Conservation (phyloP, 2,113 vertebrate species). For the Cygnus buccinator region DNA sequence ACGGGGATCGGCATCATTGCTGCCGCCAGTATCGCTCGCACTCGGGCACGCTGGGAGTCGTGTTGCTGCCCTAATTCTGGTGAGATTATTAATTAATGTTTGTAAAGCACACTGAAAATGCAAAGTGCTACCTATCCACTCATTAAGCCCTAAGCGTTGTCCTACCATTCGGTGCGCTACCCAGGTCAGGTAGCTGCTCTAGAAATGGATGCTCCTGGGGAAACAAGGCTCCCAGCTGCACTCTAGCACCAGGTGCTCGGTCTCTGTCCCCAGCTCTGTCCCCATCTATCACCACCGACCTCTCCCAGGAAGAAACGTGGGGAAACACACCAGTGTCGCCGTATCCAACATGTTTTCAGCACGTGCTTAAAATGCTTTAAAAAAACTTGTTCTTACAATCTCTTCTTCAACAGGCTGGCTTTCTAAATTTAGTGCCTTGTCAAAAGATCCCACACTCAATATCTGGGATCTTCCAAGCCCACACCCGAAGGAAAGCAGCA, state of each 20-base stretch:
- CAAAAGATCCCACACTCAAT: not conserved
- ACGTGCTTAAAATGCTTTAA: not conserved
- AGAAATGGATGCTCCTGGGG: not conserved
- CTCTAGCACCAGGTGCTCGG: not conserved
- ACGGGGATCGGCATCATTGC: not conserved
- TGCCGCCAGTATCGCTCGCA: not conserved
- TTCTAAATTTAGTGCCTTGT: not conserved
- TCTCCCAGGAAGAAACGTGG: fast-evolving
- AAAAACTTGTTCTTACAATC: not conserved
- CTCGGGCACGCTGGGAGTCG: not conserved
- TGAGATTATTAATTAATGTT: conserved; percentile 21
- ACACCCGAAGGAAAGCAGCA: not conserved
- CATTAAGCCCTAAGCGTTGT: not conserved
- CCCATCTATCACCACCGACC: not conserved
- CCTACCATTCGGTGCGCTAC: not conserved
- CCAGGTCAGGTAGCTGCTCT: not conserved
- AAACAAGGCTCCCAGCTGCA: not conserved
- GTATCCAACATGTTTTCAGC: not conserved
- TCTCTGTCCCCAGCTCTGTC: not conserved
- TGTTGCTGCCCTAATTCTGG: not conserved
- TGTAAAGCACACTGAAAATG: conserved; percentile 28
- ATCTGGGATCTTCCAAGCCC: not conserved
- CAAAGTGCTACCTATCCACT: not conserved
- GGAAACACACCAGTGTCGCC: not conserved
- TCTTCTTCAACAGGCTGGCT: not conserved